phyloP scores from a whole-genome alignment of 2,888 invertebrate species.

The Cepaea hortensis region DNA sequence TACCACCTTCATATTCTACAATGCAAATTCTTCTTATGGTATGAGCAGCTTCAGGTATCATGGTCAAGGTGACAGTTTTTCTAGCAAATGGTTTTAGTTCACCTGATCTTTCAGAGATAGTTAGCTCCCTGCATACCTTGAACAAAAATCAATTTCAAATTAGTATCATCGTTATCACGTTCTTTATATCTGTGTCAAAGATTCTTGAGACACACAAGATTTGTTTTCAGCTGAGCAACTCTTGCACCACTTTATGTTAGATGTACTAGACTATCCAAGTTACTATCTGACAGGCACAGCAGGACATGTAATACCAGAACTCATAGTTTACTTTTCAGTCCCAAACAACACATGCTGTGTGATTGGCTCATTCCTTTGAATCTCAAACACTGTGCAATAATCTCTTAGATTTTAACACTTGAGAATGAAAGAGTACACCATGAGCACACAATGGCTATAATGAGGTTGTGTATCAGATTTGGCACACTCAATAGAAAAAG shows the following conservation, averaged over 20 bases:
- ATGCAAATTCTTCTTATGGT: constrained; percentile 27
- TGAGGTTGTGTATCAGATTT: no score
- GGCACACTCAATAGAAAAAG: no score
- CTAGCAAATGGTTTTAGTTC: constrained; percentile 71
- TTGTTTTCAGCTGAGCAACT: background rate
- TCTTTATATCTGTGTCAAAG: background rate
- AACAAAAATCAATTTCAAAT: background rate
- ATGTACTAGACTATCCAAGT: no score
- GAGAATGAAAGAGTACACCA: no score
- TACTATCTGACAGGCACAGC: background rate
- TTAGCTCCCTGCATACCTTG: constrained; percentile 63
- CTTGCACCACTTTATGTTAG: no score
- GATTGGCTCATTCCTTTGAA: no score
- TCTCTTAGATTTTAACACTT: no score
- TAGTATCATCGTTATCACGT: background rate
- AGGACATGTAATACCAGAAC: no score
- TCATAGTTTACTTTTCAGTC: no score
- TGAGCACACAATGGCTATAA: no score
- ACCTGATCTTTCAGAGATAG: constrained; percentile 66
- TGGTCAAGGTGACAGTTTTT: constrained; percentile 48
- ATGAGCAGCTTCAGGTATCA: constrained; percentile 10
- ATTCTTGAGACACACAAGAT: background rate
- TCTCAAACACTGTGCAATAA: no score
- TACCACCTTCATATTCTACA: constrained; percentile 40
- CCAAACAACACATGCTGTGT: no score